These are phyloP conservation scores for Pogonomyrmex californicus DNA, from an alignment of 1,140 invertebrate species.

Conservation along the genomic window DNA sequence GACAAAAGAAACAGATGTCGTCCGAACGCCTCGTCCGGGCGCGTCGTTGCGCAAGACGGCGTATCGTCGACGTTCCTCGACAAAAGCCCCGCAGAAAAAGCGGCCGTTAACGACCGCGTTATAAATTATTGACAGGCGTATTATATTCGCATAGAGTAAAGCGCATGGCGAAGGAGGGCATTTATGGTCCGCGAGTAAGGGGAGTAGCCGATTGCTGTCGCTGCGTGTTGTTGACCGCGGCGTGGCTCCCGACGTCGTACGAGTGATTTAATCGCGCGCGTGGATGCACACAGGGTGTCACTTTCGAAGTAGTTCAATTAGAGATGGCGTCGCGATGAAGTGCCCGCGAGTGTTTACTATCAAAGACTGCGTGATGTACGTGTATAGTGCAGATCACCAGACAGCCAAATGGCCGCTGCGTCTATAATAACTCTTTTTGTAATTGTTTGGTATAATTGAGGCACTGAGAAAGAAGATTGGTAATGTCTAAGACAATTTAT, in stretches of 20 bases:
- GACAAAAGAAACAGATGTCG: slow-evolving; percentile 26
- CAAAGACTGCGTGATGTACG: neutral
- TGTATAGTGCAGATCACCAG: neutral
- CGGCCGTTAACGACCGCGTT: slow-evolving; percentile 74
- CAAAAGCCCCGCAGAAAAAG: neutral
- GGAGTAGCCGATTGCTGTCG: slow-evolving; percentile 33
- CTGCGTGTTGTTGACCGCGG: slow-evolving; percentile 40
- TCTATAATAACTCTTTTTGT: neutral
- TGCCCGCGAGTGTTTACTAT: slow-evolving; percentile 15
- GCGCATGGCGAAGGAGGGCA: slow-evolving; percentile 48
- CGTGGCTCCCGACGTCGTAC: slow-evolving; percentile 15
- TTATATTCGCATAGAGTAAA: slow-evolving; percentile 65
- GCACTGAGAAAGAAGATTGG: neutral
- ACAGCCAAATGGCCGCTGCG: neutral
- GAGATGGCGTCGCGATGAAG: slow-evolving; percentile 16
- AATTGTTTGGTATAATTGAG: slow-evolving; percentile 7
- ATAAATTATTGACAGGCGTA: slow-evolving; percentile 79
- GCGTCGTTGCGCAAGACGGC: slow-evolving; percentile 22
- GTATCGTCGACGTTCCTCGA: neutral
- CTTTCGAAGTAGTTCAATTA: slow-evolving; percentile 48
- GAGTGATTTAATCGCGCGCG: slow-evolving; percentile 40
- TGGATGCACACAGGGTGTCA: slow-evolving; percentile 50
- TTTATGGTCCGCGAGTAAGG: slow-evolving; percentile 62
- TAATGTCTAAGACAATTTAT: neutral
- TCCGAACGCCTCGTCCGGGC: neutral